phyloP scores from a whole-genome alignment of 2,888 invertebrate genomes.

The Autographa gamma region DNA sequence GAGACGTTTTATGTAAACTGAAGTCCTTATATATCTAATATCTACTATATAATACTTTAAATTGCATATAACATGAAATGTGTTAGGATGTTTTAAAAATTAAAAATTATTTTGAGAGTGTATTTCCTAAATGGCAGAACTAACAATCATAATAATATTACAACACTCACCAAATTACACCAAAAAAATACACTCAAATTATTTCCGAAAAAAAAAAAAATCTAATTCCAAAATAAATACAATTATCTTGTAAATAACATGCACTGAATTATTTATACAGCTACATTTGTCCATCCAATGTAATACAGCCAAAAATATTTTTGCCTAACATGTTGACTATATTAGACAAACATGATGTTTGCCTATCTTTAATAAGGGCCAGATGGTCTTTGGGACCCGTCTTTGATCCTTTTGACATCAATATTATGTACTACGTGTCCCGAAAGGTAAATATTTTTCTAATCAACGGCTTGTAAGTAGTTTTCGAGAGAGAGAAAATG shows the following conservation, averaged over 20 bases:
- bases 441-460: conserved; percentile 53
- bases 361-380: conserved; percentile 51
- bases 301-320: conserved; percentile 45
- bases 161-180: no score
- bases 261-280: background rate
- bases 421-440: conserved; percentile 46
- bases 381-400: conserved; percentile 28
- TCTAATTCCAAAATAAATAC: background rate
- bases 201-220: background rate
- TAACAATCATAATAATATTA: no score
- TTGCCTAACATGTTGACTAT: conserved; percentile 27
- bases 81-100: no score
- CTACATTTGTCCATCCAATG: conserved; percentile 6
- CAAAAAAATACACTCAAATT: no score
- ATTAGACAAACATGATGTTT: conserved; percentile 52
- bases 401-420: conserved; percentile 36
- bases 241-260: background rate
- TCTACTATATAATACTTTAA: no score
- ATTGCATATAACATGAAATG: no score
- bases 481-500: conserved; percentile 2
- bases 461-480: conserved; percentile 33
- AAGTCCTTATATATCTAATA: no score
- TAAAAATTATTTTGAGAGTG: no score
- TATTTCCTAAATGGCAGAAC: no score
- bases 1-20: no score